Evolutionary conservation across 1,140 invertebrate species (phyloP).

Genomic region (Zaprionus vittiger): DNA sequence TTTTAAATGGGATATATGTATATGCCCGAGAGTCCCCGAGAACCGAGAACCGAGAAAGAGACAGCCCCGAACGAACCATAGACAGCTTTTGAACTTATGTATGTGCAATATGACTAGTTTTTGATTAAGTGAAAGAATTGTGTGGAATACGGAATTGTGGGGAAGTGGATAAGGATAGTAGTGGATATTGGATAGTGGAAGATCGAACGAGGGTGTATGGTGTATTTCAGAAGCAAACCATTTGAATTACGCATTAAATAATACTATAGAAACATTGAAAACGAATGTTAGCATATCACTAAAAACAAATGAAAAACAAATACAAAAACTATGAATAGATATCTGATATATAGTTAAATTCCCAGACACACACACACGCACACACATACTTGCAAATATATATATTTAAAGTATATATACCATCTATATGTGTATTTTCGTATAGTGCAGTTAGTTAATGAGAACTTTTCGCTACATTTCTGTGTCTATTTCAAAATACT

Average conservation of each 20-base stretch:
- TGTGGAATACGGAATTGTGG: slow-evolving; percentile 12
- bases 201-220: slow-evolving; percentile 15
- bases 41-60: neutral
- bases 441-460: slow-evolving; percentile 59
- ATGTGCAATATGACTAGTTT: slow-evolving; percentile 88
- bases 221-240: slow-evolving; percentile 50
- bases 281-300: slow-evolving; percentile 78
- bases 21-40: neutral
- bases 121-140: slow-evolving; percentile 83
- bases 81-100: slow-evolving; percentile 67
- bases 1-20: slow-evolving; percentile 53
- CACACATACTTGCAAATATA: slow-evolving; percentile 24
- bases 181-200: slow-evolving; percentile 7
- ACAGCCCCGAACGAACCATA: slow-evolving; percentile 14
- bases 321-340: slow-evolving; percentile 48
- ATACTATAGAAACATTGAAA: slow-evolving; percentile 29
- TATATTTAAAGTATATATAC: slow-evolving; percentile 27
- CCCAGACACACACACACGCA: slow-evolving; percentile 6
- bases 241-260: slow-evolving; percentile 43
- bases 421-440: slow-evolving; percentile 25
- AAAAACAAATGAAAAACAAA: slow-evolving; percentile 14
- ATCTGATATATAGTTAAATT: slow-evolving; percentile 48
- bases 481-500: slow-evolving; percentile 76
- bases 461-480: slow-evolving; percentile 73
- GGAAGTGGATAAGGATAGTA: neutral